A percentile compares a stretch with the other conserved stretches of the same genome.
Evolutionary conservation across 1,140 invertebrate species (phyloP).

Genomic region (Leptinotarsa defecta): DNA sequence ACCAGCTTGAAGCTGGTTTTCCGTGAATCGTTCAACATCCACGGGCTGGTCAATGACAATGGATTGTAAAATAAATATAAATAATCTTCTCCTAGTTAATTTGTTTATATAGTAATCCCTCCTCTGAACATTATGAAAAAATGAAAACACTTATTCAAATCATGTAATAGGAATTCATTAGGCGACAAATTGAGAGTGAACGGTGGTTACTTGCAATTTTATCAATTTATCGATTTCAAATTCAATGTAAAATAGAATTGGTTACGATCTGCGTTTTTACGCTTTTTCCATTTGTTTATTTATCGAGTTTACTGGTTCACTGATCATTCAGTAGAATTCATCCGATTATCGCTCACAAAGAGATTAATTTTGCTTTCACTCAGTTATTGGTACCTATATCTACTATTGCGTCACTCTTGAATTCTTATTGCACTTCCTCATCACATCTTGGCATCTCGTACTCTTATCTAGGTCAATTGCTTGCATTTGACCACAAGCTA

Average conservation of each 20-base stretch:
- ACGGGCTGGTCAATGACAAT: not conserved
- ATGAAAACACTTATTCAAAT: constrained; percentile 22
- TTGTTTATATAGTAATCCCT: constrained; percentile 23
- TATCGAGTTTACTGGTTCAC: constrained; percentile 27
- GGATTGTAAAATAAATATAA: not conserved
- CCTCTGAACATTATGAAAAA: constrained; percentile 16
- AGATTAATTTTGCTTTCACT: constrained; percentile 22
- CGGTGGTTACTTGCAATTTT: constrained; percentile 20
- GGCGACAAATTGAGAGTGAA: constrained; percentile 22
- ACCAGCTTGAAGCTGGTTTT: constrained; percentile 12
- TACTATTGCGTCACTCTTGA: not conserved
- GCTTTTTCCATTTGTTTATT: constrained; percentile 21
- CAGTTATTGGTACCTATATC: constrained; percentile 1
- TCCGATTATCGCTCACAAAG: constrained; percentile 2
- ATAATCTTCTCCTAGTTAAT: constrained; percentile 2
- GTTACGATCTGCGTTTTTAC: constrained; percentile 16
- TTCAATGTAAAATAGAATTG: constrained; percentile 11
- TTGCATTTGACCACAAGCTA: not conserved
- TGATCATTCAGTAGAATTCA: constrained; percentile 12
- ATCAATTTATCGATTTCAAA: constrained; percentile 23
- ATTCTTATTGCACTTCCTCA: constrained; percentile 11
- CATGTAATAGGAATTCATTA: constrained; percentile 29
- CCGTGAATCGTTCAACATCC: constrained; percentile 8
- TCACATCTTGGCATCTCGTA: constrained; percentile 2
- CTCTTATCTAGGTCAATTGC: not conserved